Percentiles rank a stretch among this genome's conserved stretches.
phyloP scores from a whole-genome alignment of 2,113 vertebrate genomes.

The Psittacula cyanocephala region DNA sequence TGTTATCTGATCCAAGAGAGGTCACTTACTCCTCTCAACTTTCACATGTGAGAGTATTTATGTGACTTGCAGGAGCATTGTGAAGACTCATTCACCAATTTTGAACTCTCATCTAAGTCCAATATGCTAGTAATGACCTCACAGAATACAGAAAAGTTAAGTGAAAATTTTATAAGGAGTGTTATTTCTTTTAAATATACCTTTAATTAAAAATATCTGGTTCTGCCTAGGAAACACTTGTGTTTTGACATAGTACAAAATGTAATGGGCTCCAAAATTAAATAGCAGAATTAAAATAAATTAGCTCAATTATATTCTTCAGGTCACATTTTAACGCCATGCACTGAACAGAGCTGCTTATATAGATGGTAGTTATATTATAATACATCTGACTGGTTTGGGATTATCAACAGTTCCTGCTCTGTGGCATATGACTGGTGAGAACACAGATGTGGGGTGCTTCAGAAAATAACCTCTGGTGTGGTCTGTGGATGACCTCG shows the following conservation, averaged over 20 bases:
- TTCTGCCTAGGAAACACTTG: not conserved
- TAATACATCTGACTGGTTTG: not conserved
- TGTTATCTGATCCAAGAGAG: conserved; percentile 12
- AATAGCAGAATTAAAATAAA: not conserved
- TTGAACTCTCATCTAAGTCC: not conserved
- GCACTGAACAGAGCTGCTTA: not conserved
- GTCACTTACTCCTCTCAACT: not conserved
- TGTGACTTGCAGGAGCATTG: not conserved
- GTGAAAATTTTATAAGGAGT: not conserved
- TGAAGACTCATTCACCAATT: conserved; percentile 9
- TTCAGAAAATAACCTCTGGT: not conserved
- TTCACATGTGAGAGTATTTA: not conserved
- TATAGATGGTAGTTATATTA: not conserved
- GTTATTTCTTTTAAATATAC: not conserved
- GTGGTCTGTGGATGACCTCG: not conserved
- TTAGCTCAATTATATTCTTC: not conserved
- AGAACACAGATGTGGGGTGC: not conserved
- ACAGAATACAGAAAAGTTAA: not conserved
- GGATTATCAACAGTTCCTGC: not conserved
- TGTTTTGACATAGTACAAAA: not conserved
- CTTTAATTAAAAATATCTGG: not conserved
- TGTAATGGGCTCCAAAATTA: not conserved
- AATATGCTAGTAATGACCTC: not conserved
- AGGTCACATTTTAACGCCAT: not conserved
- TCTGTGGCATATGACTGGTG: not conserved